Evolutionary conservation across 2,113 vertebrate genomes (phyloP), one percentile per base, ranked within the genome.

Genomic region (Ceyx cyanopectus): DNA sequence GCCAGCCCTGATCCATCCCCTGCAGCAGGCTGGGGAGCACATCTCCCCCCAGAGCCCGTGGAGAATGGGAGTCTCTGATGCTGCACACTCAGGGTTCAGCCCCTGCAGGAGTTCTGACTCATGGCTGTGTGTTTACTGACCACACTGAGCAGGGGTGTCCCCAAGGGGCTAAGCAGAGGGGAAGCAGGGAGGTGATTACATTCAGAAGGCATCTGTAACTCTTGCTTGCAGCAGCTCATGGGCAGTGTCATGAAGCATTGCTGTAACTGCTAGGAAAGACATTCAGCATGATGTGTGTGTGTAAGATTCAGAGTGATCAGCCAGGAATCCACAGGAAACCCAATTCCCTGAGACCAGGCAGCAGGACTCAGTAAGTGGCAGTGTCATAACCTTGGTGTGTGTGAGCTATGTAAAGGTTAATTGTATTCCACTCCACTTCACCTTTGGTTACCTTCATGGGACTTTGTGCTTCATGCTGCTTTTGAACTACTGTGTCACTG

Each of bases 381-480:
- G 51, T 80, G 65, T 78, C 83, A 32, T 26, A 67, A 82, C 85
- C 87, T 73, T 48, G 65, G 70, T 2, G 8, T 21, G 7, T 80
- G 54, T 78, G 78, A 93, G 81, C 90, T 82, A 48, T 62, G 67
- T 80, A 77, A 91, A 87, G 57, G 78, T 89, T 90, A 94, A 92
- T 93, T 58, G 32, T 51, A 93, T 94, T 88, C 62, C 9, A 57
- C 70, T 82, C 43, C 14, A 32, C 63, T 81, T 67, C 50, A 79
- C 1, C 80, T 93, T 11, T 27, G 48, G 67, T 91, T 93, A 43
- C 58, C 34, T 87, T 73, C 37, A 8, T 67, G 75, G 85, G 68
- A 65, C 79, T 80, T 34, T 0, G 5, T 81, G 70, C 63, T 85
- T 87, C 79, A 73, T 69, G 43, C 67, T 85, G 74, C 70, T 53